phyloP scores from a whole-genome alignment of 1,140 invertebrate genomes.

The Lasaia peninsularis region DNA sequence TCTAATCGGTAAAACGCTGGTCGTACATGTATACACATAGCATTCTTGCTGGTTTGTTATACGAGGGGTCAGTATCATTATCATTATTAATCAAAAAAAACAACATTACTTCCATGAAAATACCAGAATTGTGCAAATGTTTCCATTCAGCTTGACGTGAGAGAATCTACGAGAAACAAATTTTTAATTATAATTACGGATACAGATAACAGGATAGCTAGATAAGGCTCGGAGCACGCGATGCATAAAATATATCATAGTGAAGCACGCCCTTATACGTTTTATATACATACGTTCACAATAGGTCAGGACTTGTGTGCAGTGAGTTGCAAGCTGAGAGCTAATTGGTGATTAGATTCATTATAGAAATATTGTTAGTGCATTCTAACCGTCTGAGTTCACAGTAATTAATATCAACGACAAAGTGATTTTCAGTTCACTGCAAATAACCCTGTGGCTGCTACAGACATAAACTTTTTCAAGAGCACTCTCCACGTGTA shows the following conservation, averaged over 20 bases:
- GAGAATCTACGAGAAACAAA: conserved; percentile 8
- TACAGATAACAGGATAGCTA: conserved; percentile 8
- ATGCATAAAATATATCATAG: conserved; percentile 19
- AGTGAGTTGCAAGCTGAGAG: conserved; percentile 22
- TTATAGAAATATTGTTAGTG: conserved; percentile 28
- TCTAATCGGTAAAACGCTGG: no score
- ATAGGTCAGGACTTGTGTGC: conserved; percentile 28
- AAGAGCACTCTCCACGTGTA: no score
- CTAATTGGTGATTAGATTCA: conserved; percentile 34
- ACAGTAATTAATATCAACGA: conserved; percentile 29
- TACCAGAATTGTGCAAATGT: background rate
- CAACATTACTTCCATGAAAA: background rate
- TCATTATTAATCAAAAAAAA: conserved; percentile 5
- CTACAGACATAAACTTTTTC: background rate
- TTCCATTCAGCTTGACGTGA: conserved; percentile 4
- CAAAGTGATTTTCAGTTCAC: conserved; percentile 24
- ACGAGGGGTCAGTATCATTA: background rate
- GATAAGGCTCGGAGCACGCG: conserved; percentile 1
- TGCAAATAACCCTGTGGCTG: background rate
- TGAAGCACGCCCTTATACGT: conserved; percentile 5
- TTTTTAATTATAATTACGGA: conserved; percentile 9
- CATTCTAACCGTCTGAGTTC: conserved; percentile 26
- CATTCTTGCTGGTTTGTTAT: background rate
- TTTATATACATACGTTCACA: conserved; percentile 12
- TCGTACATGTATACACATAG: no score